Evolutionary conservation across 2,113 vertebrate species (phyloP), one percentile per base, ranked within the genome.

Genomic region (Eurystomus gularis): DNA sequence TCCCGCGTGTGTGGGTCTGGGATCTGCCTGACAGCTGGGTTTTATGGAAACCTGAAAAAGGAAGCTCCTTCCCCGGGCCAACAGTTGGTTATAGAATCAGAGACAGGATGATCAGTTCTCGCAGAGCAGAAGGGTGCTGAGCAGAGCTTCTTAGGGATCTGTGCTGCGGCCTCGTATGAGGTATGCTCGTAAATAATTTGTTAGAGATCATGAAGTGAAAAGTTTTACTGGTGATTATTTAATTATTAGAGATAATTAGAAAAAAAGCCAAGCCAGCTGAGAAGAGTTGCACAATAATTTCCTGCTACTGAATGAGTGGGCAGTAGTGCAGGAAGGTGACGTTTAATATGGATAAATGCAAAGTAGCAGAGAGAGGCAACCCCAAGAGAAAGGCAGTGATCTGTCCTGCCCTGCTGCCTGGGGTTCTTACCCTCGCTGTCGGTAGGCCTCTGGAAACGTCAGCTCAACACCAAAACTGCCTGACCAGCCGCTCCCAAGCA

Each of bases 1-100:
- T 17, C 25, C 35, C 0, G 2, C 42, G 42, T 16, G 2, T 3
- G 17, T 11, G 49, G 66, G n/a, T n/a, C n/a, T n/a, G 42, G 0
- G 3, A 24, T 28, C 72, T 35, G 46, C 37, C 76, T 25, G 58
- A 5, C 31, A 10, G 51, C 1, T 28, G 46, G 28, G 7, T 4
- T 33, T 37, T 24, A 5, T 4, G 15, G 42, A 28, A 6, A 9
- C 37, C 46, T 33, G 37, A 28, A 28, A 33, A 51, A 51, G 51
- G 42, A 35, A 33, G 44, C 26, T 66, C 61, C 44, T 68, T 33
- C 44, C 69, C 4, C 0, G 3, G 25, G 44, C 51, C 42, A 26
- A 2, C 26, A 57, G 23, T 3, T 14, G 26, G 15, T 35, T 37
- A 17, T 0, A 35, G 51, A 31, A 6, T 5, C 19, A 44, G 69